Base-by-base conservation (phyloP, 1,140 invertebrate species). In the Apis cerana region DNA sequence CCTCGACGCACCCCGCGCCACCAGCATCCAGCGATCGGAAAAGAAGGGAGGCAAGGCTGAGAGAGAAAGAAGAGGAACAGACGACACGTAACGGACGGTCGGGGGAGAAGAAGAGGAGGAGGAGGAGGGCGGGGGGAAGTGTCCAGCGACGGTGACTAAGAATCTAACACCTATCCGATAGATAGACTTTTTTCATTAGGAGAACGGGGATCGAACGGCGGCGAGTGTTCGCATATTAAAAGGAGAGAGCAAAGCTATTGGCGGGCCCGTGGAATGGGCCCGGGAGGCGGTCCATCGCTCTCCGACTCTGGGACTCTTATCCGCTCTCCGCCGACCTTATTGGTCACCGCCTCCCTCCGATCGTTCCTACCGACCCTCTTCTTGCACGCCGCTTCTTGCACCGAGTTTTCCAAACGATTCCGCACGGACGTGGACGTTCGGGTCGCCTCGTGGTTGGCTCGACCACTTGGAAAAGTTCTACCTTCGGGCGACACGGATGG, bases 231-330 rank as follows among this genome's bases (percentile, higher is more conserved):
- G 86, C 87, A 91, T 89, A 91, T 91, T 90, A 91, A 90, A 84
- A 83, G 65, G 87, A 82, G 80, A 88, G 82, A 85, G 84, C 82
- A 50, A 87, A 59, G 85, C 88, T 79, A 91, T 89, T 91, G 89
- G 89, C 77, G 79, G 83, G 69, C 59, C 65, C 65, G 43, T 43
- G 76, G 68, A 61, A 69, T 83, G 68, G 69, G 77, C 72, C 71
- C 65, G 71, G 87, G 87, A 88, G 90, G 90, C 89, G 89, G 89
- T 90, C 88, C 89, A 90, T 86, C 83, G 79, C 68, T 89, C 82
- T 88, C 80, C 84, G 77, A 58, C 54, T 84, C 71, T 62, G 75
- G 77, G 59, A 69, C 85, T 88, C 74, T 89, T 85, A 88, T 90
- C 89, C 89, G 82, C 82, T 89, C 89, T 85, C 87, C 89, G 78